Conservation (phyloP, 2,113 vertebrate genomes). For the Oceanites oceanicus region DNA sequence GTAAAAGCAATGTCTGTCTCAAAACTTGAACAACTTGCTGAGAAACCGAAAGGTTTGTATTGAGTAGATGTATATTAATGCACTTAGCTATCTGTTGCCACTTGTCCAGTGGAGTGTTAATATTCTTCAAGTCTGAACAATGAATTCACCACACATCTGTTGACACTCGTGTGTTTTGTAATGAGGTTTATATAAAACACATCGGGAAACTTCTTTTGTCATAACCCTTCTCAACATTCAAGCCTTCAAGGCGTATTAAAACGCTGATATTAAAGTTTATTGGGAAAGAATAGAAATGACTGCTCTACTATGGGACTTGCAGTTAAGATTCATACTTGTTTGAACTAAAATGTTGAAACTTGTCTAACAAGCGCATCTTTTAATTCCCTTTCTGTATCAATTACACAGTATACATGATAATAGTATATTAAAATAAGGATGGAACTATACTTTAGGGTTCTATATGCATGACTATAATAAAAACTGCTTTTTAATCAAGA, state of each 20-base stretch:
- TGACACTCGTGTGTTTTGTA: background rate
- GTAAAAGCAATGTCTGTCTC: slow-evolving; percentile 12
- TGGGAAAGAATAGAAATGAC: background rate
- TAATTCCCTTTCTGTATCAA: background rate
- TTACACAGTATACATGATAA: background rate
- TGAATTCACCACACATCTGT: background rate
- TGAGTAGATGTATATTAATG: background rate
- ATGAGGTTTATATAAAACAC: background rate
- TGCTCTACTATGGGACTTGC: background rate
- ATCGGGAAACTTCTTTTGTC: background rate
- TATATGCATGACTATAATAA: background rate
- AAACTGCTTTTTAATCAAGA: background rate
- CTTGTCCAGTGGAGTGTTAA: background rate
- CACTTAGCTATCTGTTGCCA: background rate
- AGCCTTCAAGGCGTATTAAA: background rate
- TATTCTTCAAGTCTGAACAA: background rate
- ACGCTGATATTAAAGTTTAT: background rate
- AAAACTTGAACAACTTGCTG: slow-evolving; percentile 13
- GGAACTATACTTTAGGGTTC: background rate
- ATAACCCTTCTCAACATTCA: background rate
- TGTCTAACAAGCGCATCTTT: background rate
- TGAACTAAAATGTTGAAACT: background rate
- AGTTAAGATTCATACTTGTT: background rate
- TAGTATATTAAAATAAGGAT: background rate
- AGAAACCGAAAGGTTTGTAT: slow-evolving; percentile 64